These are phyloP conservation scores for Masticophis lateralis DNA, from an alignment of 2,797 vertebrate genomes.

Conservation along the genomic window DNA sequence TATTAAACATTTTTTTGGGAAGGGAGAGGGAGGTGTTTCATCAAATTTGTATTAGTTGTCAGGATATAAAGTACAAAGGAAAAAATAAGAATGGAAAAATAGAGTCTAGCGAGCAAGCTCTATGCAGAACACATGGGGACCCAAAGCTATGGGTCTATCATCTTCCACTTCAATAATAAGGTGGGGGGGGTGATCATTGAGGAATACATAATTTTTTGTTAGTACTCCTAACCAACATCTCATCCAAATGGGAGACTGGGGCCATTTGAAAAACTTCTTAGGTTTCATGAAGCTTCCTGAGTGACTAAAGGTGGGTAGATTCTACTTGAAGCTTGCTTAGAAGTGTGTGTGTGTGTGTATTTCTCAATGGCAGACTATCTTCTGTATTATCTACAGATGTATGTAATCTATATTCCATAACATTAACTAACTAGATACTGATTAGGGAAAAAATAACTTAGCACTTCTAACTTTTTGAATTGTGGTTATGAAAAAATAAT, in stretches of 20 bases:
- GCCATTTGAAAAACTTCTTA: neutral
- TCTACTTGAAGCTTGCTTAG: no score
- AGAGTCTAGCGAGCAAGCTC: neutral
- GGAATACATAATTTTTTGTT: neutral
- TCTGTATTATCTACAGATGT: no score
- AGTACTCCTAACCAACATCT: neutral
- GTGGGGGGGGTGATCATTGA: neutral
- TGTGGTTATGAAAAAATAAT: no score
- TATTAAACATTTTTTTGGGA: neutral
- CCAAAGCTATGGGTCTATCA: neutral
- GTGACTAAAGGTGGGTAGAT: neutral
- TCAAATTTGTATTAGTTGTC: neutral
- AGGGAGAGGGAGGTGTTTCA: neutral
- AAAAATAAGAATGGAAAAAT: neutral
- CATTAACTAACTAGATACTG: no score
- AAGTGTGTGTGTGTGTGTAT: neutral
- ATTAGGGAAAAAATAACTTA: no score
- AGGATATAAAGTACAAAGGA: neutral
- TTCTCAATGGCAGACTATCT: no score
- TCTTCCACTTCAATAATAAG: neutral
- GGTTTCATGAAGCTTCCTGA: neutral
- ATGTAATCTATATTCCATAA: no score
- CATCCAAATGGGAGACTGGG: no score
- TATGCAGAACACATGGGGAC: neutral
- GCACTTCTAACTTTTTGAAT: no score